phyloP scores from a whole-genome alignment of 2,113 vertebrate species.

The Tichodroma muraria region DNA sequence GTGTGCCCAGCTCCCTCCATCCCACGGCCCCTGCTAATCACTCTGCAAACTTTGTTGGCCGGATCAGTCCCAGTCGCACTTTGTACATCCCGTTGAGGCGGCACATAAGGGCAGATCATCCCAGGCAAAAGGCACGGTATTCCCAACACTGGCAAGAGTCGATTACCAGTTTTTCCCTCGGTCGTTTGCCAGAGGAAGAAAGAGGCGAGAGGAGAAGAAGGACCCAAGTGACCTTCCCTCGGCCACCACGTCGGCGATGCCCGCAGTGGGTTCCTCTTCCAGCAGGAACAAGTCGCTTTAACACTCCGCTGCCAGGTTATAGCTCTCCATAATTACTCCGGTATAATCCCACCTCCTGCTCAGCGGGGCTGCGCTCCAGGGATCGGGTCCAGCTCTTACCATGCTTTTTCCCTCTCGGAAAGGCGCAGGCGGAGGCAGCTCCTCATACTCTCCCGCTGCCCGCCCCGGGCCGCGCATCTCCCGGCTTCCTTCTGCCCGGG shows the following conservation, averaged over 20 bases:
- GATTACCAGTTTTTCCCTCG: background rate
- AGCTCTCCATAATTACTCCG: background rate
- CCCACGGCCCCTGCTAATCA: background rate
- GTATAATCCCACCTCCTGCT: conserved; percentile 45
- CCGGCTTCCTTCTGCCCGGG: conserved; percentile 32
- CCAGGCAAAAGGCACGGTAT: conserved; percentile 58
- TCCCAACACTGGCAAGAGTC: conserved; percentile 4
- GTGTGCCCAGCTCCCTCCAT: background rate
- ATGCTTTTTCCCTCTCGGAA: background rate
- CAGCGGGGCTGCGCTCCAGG: background rate
- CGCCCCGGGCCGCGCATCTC: conserved; percentile 23
- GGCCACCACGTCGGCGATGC: background rate
- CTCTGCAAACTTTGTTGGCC: conserved; percentile 8
- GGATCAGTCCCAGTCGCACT: background rate
- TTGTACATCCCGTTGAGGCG: conserved; percentile 49
- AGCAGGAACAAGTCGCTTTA: background rate
- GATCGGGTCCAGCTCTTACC: background rate
- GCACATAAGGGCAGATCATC: background rate
- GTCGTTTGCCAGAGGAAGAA: background rate
- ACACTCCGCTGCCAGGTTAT: background rate
- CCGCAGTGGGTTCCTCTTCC: background rate
- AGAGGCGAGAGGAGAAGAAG: background rate
- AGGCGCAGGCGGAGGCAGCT: background rate
- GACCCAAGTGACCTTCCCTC: background rate
- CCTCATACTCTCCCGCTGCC: conserved; percentile 5